A percentile compares a stretch with the other conserved stretches of the same genome.
phyloP scores from a whole-genome alignment of 2,797 vertebrate species.

The Parauchenoglanis ngamensis region DNA sequence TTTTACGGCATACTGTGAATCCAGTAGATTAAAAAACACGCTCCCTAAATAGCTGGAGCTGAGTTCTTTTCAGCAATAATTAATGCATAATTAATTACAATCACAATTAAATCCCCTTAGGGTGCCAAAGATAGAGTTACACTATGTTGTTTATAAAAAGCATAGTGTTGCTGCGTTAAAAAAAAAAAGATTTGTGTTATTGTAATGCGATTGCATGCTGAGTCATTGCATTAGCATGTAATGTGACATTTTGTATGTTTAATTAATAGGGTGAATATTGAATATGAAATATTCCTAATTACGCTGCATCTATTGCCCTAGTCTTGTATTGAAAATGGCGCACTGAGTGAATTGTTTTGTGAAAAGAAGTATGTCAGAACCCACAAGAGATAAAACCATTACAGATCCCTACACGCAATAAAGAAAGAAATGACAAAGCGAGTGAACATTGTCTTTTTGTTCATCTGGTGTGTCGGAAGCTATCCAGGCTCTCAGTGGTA shows the following conservation, averaged over 20 bases:
- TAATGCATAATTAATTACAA: conserved; percentile 56
- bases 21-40: conserved; percentile 56
- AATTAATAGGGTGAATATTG: conserved; percentile 27
- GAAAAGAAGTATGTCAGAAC: conserved; percentile 5
- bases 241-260: conserved; percentile 33
- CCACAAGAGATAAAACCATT: neutral
- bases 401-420: conserved; percentile 6
- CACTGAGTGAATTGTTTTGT: neutral
- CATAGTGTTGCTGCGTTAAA: neutral
- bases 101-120: conserved; percentile 54
- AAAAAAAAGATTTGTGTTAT: conserved; percentile 18
- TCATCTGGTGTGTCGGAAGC: conserved; percentile 1
- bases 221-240: conserved; percentile 23
- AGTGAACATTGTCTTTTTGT: conserved; percentile 12
- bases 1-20: conserved; percentile 53
- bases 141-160: conserved; percentile 46
- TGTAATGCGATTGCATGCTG: conserved; percentile 26
- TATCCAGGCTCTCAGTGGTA: neutral
- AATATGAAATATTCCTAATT: conserved; percentile 25
- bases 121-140: conserved; percentile 28
- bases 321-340: neutral
- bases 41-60: conserved; percentile 45
- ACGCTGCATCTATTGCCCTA: neutral
- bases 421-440: conserved; percentile 6
- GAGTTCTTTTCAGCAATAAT: conserved; percentile 55